Base-by-base conservation (phyloP, 2,888 invertebrate species). In the Xestia xanthographa region DNA sequence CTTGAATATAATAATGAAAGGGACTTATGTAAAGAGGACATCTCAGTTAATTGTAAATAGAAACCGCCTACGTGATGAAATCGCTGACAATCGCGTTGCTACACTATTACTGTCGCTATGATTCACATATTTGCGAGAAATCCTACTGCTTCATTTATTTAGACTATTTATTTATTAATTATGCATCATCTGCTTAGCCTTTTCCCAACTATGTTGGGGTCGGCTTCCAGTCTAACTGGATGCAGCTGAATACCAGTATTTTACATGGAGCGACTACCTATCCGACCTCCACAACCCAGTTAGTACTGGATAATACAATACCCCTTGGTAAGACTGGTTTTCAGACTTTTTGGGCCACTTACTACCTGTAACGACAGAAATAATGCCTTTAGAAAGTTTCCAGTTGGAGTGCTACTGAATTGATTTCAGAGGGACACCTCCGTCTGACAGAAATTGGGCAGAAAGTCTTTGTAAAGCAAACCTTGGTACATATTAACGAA, bases 21-120 rank as follows among this genome's bases (percentile, higher is more conserved):
- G 66, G 69, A 62, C 63, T 65, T 69, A 68, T 62, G 76, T 63
- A 72, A 74, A 72, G 72, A 77, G 74, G 69, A 77, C 62, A 76
- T 84, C 75, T 75, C 75, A 73, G 67, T 84, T 75, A 50, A 76
- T 76, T 84, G 85, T 72, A 77, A 69, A 60, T 71, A 77, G 70
- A 70, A 77, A 62, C 82, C 60, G 66, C 82, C 85, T 67, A 58
- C 82, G 38, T 82, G 67, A 74, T 45, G 63, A 60, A 81, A 85
- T 72, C 77, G 58, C 72, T 70, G 72, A 66, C 81, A 73, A 63
- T 72, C 69, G 66, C 22, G 60, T 82, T 84, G 71, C 71, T 66
- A 75, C 70, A 82, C 34, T 17, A 38, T 65, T 58, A 75, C 62
- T 65, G 63, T 63, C 43, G 14, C 74, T 71, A 71, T 72, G 73